Conservation (phyloP, 1,140 invertebrate species). For the Stegodyphus dumicola region DNA sequence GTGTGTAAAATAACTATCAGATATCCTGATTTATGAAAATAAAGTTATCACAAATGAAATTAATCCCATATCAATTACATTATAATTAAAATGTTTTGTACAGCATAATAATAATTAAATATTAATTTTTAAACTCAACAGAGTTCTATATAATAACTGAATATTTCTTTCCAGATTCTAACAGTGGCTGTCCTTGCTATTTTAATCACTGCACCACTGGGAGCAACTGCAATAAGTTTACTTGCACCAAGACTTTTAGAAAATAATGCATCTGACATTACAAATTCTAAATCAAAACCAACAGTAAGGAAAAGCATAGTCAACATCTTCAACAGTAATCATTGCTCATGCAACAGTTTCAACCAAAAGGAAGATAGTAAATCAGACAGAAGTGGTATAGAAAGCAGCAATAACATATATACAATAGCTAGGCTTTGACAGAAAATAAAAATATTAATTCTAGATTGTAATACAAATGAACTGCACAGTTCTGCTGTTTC, state of each 20-base stretch:
- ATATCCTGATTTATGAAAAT: too few species aligned
- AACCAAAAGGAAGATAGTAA: background rate
- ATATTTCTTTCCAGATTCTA: slow-evolving; percentile 72
- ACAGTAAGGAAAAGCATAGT: background rate
- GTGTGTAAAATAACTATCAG: too few species aligned
- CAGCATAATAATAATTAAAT: too few species aligned
- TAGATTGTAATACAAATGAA: too few species aligned
- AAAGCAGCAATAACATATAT: background rate
- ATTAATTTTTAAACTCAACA: too few species aligned
- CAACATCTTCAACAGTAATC: background rate
- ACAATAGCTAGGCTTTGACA: slow-evolving; percentile 2
- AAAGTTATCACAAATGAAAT: too few species aligned
- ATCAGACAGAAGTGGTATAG: background rate
- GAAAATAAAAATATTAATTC: background rate
- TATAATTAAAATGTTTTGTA: too few species aligned
- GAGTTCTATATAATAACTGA: too few species aligned
- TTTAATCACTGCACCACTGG: slow-evolving; percentile 88
- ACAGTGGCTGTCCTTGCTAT: slow-evolving; percentile 87
- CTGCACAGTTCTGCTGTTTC: too few species aligned
- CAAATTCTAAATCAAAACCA: background rate
- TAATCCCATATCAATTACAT: too few species aligned
- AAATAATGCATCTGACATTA: slow-evolving; percentile 72
- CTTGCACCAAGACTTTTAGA: slow-evolving; percentile 80
- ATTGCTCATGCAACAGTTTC: background rate
- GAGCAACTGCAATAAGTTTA: slow-evolving; percentile 86